Conservation (phyloP, 92 coral and sea anemone species). For the Bergia puertoricense region DNA sequence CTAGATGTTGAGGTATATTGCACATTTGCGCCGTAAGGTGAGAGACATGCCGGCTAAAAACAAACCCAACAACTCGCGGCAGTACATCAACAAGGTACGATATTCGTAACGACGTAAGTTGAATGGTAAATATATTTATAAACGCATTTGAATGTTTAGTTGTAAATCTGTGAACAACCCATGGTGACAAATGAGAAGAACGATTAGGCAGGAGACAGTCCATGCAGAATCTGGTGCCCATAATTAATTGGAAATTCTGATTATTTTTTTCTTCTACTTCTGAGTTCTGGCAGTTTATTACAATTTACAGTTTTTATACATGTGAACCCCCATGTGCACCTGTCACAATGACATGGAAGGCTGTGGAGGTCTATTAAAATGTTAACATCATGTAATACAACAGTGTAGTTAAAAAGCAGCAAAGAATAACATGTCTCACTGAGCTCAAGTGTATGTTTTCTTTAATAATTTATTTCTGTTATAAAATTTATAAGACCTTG, state of each 20-base stretch:
- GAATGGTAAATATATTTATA: too few relatives aligned
- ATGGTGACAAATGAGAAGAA: background rate
- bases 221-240: background rate
- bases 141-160: background rate
- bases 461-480: background rate
- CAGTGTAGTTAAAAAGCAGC: too few relatives aligned
- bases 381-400: too few relatives aligned
- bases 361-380: too few relatives aligned
- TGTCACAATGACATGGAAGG: background rate
- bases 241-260: too few relatives aligned
- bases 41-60: slow-evolving; percentile 21
- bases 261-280: background rate
- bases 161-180: background rate
- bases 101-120: background rate
- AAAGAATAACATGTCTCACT: too few relatives aligned
- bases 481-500: background rate
- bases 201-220: background rate
- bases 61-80: background rate
- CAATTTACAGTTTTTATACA: background rate
- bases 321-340: background rate
- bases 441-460: background rate
- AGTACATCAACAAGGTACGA: background rate
- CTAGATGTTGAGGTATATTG: slow-evolving; percentile 1
- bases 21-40: slow-evolving; percentile 4
- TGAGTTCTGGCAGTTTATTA: background rate